Evolutionary conservation across 2,797 vertebrate species (phyloP).

Genomic region (Taeniopygia guttata): DNA sequence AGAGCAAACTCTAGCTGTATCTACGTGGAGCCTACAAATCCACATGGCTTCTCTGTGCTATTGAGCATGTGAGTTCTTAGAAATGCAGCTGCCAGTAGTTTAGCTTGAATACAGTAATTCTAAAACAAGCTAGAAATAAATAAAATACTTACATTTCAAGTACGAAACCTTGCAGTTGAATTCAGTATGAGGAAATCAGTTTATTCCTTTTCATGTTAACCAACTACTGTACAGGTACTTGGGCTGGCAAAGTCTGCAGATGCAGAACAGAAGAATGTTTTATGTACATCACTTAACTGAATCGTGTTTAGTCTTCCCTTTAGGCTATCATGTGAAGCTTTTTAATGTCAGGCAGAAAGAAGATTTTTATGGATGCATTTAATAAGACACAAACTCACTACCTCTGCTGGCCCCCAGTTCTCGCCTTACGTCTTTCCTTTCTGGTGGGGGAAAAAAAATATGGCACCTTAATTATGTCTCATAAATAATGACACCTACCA

Average conservation of each 20-base stretch:
- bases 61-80: neutral
- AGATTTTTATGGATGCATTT: slow-evolving; percentile 12
- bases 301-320: slow-evolving; percentile 13
- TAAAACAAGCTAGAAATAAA: slow-evolving; percentile 82
- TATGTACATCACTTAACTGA: slow-evolving; percentile 22
- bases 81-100: neutral
- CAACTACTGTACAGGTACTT: slow-evolving; percentile 49
- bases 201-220: slow-evolving; percentile 67
- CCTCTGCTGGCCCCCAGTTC: neutral
- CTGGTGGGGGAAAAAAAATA: neutral
- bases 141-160: slow-evolving; percentile 94
- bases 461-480: slow-evolving; percentile 5
- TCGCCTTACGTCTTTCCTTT: neutral
- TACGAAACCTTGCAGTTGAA: slow-evolving; percentile 77
- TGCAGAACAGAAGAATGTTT: slow-evolving; percentile 42
- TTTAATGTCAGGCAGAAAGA: slow-evolving; percentile 48
- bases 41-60: neutral
- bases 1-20: neutral
- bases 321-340: slow-evolving; percentile 37
- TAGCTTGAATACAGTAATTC: slow-evolving; percentile 12
- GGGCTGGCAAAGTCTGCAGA: slow-evolving; percentile 34
- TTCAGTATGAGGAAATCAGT: slow-evolving; percentile 73
- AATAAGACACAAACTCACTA: neutral
- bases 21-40: neutral
- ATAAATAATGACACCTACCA: slow-evolving; percentile 35